Evolutionary conservation across 1,140 invertebrate species (phyloP).

Genomic region (Heliconius hermathena): DNA sequence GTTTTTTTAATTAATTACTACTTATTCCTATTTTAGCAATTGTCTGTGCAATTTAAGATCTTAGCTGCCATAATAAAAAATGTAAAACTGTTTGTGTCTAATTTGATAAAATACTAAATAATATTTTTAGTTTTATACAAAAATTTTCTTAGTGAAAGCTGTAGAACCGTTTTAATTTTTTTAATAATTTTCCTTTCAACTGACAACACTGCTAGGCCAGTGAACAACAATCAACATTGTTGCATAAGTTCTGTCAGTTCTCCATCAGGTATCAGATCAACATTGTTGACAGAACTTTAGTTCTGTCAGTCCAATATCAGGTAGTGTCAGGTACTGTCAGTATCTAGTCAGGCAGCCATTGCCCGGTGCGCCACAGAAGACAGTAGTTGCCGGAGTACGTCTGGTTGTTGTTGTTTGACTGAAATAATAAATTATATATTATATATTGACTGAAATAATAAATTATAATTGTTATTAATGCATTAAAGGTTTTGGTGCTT

Average conservation of each 20-base stretch:
- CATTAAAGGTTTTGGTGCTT: too few species aligned
- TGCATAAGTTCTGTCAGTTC: not conserved
- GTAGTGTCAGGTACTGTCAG: not conserved
- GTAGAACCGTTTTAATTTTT: not conserved
- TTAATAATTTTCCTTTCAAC: not conserved
- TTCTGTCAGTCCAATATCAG: not conserved
- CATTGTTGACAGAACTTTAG: not conserved
- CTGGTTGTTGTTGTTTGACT: slow-evolving; percentile 44
- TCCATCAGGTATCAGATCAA: not conserved
- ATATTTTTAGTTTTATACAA: too few species aligned
- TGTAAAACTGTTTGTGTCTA: not conserved
- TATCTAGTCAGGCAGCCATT: slow-evolving; percentile 85
- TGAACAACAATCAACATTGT: not conserved
- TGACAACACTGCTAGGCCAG: slow-evolving; percentile 4
- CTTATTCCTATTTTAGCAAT: not conserved
- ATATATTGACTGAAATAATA: slow-evolving; percentile 44
- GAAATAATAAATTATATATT: slow-evolving; percentile 20
- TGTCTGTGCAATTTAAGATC: not conserved
- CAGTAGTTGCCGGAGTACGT: slow-evolving; percentile 84
- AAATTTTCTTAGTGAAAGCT: too few species aligned
- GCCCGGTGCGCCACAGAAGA: slow-evolving; percentile 87
- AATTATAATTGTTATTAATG: too few species aligned
- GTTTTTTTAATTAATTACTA: not conserved
- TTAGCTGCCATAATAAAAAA: not conserved
- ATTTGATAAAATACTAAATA: too few species aligned